Conservation (phyloP, 1,140 invertebrate species). For the Lepeophtheirus salmonis region DNA sequence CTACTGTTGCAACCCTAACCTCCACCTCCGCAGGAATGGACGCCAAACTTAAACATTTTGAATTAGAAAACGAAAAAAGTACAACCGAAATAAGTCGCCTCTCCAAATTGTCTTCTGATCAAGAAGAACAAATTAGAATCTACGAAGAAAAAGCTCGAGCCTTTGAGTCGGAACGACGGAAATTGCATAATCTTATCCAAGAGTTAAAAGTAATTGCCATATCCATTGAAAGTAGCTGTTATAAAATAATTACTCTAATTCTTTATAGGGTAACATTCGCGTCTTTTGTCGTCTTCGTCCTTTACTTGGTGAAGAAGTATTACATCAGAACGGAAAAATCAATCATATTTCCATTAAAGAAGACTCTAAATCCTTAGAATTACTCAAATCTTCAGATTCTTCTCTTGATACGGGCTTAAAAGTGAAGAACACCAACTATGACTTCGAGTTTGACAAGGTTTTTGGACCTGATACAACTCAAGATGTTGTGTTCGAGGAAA, state of each 20-base stretch:
- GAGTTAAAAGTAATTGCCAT: constrained; percentile 32
- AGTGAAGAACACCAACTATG: constrained; percentile 30
- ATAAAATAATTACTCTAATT: constrained; percentile 2
- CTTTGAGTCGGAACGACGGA: constrained; percentile 28
- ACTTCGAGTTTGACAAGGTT: constrained; percentile 60
- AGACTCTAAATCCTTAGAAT: background rate
- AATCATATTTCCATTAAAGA: constrained; percentile 35
- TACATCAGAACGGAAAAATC: constrained; percentile 25
- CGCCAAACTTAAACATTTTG: constrained; percentile 25
- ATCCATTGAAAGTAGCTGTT: background rate
- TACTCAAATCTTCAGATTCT: background rate
- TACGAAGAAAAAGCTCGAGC: constrained; percentile 23
- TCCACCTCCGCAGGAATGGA: constrained; percentile 23
- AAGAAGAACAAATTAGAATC: constrained; percentile 22
- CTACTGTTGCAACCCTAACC: constrained; percentile 24
- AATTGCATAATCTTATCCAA: constrained; percentile 32
- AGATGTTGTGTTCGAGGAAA: constrained; percentile 34
- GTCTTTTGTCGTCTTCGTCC: constrained; percentile 66
- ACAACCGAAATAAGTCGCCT: constrained; percentile 22
- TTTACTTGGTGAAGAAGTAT: constrained; percentile 24
- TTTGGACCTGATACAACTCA: constrained; percentile 48
- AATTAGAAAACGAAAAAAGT: constrained; percentile 18
- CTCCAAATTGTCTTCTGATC: constrained; percentile 20
- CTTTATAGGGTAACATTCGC: constrained; percentile 50
- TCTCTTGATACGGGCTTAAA: constrained; percentile 20